phyloP scores from a whole-genome alignment of 2,888 invertebrate genomes.

The Drosophila mulleri region DNA sequence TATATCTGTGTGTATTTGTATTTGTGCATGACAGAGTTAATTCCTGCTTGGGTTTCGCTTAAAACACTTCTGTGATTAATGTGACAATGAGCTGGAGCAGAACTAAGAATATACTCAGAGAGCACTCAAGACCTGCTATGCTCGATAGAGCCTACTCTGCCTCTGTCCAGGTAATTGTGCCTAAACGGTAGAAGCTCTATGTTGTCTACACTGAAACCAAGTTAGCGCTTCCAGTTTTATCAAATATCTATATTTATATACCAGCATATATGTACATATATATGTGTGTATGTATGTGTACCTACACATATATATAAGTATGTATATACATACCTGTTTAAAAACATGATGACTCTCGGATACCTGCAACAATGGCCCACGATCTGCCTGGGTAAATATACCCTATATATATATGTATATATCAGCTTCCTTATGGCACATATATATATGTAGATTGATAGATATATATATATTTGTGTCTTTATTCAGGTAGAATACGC shows the following conservation, averaged over 20 bases:
- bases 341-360: conserved; percentile 26
- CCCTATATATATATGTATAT: not conserved
- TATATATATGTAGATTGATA: not conserved
- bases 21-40: not conserved
- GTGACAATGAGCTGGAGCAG: too few species aligned
- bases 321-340: conserved; percentile 5
- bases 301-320: conserved; percentile 2
- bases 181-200: not conserved
- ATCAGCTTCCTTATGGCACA: conserved; percentile 45
- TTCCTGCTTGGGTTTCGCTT: not conserved
- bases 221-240: conserved; percentile 4
- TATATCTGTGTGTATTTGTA: not conserved
- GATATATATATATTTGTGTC: not conserved
- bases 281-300: not conserved
- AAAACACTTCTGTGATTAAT: too few species aligned
- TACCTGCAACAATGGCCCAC: conserved; percentile 37
- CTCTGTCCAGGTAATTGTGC: not conserved
- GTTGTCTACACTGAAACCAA: conserved; percentile 4
- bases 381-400: conserved; percentile 47
- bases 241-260: not conserved
- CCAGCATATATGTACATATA: not conserved
- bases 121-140: not conserved
- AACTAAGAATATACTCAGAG: not conserved
- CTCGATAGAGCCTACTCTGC: not conserved
- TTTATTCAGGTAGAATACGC: conserved; percentile 17